These are phyloP conservation scores for Malurus leucopterus DNA, from an alignment of 2,797 vertebrate species.

Conservation along the genomic window DNA sequence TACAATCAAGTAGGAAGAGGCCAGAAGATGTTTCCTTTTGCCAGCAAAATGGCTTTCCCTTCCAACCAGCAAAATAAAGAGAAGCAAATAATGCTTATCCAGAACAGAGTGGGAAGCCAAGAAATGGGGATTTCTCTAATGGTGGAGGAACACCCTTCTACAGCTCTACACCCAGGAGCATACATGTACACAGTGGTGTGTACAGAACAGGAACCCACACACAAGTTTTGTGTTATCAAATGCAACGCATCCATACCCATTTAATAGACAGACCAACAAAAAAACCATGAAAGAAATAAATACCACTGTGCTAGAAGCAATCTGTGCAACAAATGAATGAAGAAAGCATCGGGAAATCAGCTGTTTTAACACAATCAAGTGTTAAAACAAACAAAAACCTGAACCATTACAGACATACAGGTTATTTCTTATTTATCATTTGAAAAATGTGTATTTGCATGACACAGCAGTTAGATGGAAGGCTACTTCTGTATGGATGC, in stretches of 20 bases:
- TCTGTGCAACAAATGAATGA: background rate
- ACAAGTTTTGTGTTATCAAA: background rate
- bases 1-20: background rate
- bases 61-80: background rate
- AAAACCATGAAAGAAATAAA: background rate
- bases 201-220: background rate
- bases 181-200: rapidly evolving
- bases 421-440: background rate
- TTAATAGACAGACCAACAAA: background rate
- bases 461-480: constrained; percentile 2
- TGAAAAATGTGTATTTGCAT: constrained; percentile 2
- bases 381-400: background rate
- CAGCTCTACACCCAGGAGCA: background rate
- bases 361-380: background rate
- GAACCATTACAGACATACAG: background rate
- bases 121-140: background rate
- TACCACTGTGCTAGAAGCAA: background rate
- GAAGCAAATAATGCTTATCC: background rate
- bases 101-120: background rate
- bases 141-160: background rate
- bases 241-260: background rate
- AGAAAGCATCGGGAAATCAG: background rate
- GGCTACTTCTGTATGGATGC: background rate
- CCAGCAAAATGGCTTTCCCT: background rate
- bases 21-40: background rate